These are phyloP conservation scores for Thalassaphorura encarpata DNA, from an alignment of 1,140 invertebrate genomes.

Conservation along the genomic window DNA sequence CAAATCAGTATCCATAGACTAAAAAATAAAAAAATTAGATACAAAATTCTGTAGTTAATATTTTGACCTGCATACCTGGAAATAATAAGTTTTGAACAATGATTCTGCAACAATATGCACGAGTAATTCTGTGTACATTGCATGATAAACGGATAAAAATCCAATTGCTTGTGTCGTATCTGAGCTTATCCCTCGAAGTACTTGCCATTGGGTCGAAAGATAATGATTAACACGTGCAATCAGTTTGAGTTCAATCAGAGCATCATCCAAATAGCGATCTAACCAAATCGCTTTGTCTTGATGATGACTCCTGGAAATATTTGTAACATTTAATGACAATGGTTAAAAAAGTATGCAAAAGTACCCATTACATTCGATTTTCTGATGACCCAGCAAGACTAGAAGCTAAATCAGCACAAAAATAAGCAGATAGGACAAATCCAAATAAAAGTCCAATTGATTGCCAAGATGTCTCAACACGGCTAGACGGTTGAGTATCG, in stretches of 20 bases:
- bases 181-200: slow-evolving; percentile 3
- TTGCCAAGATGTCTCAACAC: neutral
- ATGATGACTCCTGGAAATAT: slow-evolving; percentile 6
- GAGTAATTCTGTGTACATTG: slow-evolving; percentile 14
- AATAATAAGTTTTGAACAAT: slow-evolving; percentile 6
- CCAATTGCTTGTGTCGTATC: slow-evolving; percentile 2
- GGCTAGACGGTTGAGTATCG: neutral
- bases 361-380: too few species aligned
- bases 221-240: slow-evolving; percentile 10
- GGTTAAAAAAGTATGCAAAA: neutral
- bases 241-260: slow-evolving; percentile 5
- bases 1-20: neutral
- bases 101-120: slow-evolving; percentile 11
- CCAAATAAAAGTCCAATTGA: slow-evolving; percentile 2
- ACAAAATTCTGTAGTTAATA: slow-evolving; percentile 2
- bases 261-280: slow-evolving; percentile 4
- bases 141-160: slow-evolving; percentile 9
- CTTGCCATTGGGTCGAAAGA: slow-evolving; percentile 7
- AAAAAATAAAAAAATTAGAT: neutral
- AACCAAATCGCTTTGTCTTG: slow-evolving; percentile 10
- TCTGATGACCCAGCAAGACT: slow-evolving; percentile 1
- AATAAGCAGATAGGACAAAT: slow-evolving; percentile 3
- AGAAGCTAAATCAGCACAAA: slow-evolving; percentile 7
- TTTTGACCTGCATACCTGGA: slow-evolving; percentile 2
- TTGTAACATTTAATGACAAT: neutral